Percentiles rank a stretch among this genome's conserved stretches.
Evolutionary conservation across 2,888 invertebrate species (phyloP).

Genomic region (Drosophila cracens): DNA sequence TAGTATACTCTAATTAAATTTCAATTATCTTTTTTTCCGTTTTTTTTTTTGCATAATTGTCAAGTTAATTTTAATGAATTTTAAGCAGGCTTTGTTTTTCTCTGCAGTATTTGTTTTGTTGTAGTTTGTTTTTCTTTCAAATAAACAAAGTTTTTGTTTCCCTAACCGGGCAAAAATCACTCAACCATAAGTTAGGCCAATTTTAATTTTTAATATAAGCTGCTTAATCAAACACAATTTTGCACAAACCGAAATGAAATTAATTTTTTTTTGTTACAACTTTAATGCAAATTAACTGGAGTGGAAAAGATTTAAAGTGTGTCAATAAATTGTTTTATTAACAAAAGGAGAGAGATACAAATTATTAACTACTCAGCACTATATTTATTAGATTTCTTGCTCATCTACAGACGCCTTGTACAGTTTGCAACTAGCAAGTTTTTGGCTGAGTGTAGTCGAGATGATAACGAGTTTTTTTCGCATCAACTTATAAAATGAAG

Average conservation of each 20-base stretch:
- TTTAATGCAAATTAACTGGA: background rate
- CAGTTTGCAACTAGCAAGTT: background rate
- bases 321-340: background rate
- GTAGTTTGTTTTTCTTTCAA: background rate
- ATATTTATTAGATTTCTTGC: background rate
- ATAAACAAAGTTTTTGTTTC: background rate
- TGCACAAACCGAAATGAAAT: background rate
- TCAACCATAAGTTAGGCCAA: background rate
- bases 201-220: background rate
- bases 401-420: background rate
- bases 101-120: background rate
- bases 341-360: no score
- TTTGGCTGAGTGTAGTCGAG: background rate
- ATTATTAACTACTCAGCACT: background rate
- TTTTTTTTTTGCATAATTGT: background rate
- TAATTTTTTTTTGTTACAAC: background rate
- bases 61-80: background rate
- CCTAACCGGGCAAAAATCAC: background rate
- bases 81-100: background rate
- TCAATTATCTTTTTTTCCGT: background rate
- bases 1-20: background rate
- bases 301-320: background rate
- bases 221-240: background rate
- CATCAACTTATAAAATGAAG: conserved; percentile 62
- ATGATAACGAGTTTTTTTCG: conserved; percentile 68